Evolutionary conservation across 2,797 vertebrate genomes (phyloP).

Genomic region (Lycodopsis pacificus): DNA sequence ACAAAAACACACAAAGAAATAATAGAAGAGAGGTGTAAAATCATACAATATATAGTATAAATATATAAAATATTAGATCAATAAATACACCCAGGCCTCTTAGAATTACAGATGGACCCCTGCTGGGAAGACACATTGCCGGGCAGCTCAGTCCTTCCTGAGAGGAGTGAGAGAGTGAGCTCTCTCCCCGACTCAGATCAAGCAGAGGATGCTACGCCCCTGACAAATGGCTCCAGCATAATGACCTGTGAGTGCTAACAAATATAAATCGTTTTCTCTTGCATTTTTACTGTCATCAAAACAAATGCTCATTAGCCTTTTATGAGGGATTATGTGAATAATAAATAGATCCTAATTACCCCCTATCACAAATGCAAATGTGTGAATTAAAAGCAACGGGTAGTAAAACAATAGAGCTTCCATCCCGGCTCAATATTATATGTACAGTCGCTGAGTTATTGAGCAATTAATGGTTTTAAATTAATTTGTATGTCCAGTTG

Average conservation of each 20-base stretch:
- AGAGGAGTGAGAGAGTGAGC: constrained; percentile 47
- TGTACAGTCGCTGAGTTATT: constrained; percentile 61
- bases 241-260: constrained; percentile 82
- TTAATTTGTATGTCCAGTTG: constrained; percentile 45
- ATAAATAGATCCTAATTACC: constrained; percentile 85
- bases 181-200: constrained; percentile 44
- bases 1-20: too few relatives aligned
- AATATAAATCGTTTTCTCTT: constrained; percentile 83
- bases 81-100: constrained; percentile 14
- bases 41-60: background rate
- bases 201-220: constrained; percentile 52
- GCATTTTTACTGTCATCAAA: constrained; percentile 85
- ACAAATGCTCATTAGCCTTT: constrained; percentile 86
- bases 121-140: constrained; percentile 41
- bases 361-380: constrained; percentile 81
- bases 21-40: background rate
- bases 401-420: constrained; percentile 66
- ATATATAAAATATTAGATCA: background rate
- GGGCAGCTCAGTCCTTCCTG: constrained; percentile 39
- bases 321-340: constrained; percentile 84
- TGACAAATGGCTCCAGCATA: constrained; percentile 81
- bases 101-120: constrained; percentile 53
- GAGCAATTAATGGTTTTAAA: constrained; percentile 62
- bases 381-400: constrained; percentile 70
- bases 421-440: constrained; percentile 41